These are phyloP conservation scores for Heterotilapia buettikoferi DNA, from an alignment of 2,113 vertebrate species.

Conservation along the genomic window DNA sequence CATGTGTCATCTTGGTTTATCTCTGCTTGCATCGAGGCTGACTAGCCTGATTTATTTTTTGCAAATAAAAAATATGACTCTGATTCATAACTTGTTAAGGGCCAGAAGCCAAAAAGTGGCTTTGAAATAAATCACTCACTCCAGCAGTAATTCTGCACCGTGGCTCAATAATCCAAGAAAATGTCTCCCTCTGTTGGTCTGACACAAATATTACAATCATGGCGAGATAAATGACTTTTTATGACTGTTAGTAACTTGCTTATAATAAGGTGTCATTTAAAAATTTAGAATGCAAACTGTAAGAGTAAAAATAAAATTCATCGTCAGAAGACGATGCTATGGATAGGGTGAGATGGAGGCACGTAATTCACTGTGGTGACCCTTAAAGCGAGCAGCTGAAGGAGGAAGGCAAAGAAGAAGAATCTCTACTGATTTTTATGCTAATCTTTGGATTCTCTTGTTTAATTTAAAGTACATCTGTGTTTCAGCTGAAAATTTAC, in stretches of 20 bases:
- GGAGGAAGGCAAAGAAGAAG: not conserved
- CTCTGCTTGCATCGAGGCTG: not conserved
- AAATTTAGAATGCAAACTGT: not conserved
- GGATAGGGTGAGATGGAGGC: not conserved
- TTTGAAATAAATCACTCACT: not conserved
- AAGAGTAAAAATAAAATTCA: not conserved
- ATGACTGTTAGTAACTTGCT: not conserved
- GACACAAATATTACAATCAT: not conserved
- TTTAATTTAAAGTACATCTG: not conserved
- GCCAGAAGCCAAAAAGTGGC: not conserved
- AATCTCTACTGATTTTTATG: not conserved
- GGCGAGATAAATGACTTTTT: not conserved
- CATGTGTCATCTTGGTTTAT: not conserved
- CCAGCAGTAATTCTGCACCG: not conserved
- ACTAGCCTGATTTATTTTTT: not conserved
- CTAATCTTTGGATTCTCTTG: not conserved
- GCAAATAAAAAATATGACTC: not conserved
- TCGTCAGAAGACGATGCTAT: not conserved
- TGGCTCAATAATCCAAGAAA: not conserved
- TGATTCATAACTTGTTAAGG: not conserved
- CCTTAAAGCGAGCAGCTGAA: not conserved
- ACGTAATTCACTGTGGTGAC: not conserved
- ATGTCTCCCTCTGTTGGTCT: conserved; percentile 39
- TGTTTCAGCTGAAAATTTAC: not conserved
- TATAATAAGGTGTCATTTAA: not conserved